These are phyloP conservation scores for Bos taurus DNA, from an alignment of 2,113 vertebrate genomes.

Conservation along the genomic window DNA sequence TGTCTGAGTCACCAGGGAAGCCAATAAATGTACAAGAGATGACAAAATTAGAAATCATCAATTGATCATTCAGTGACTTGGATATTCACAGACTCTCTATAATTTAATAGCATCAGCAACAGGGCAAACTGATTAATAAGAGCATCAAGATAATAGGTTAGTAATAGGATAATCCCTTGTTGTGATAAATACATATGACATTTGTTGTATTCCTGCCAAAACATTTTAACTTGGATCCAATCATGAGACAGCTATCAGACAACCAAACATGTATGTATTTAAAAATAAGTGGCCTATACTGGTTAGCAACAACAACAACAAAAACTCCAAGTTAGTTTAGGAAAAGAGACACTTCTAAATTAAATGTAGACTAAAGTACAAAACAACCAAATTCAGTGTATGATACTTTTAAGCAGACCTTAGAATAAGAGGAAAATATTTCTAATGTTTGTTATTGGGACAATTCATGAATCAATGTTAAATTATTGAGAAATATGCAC, in stretches of 20 bases:
- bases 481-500: neutral
- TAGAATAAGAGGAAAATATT: neutral
- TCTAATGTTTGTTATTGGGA: neutral
- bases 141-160: neutral
- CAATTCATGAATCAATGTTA: neutral
- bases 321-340: neutral
- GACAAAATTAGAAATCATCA: neutral
- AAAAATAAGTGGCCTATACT: neutral
- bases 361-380: neutral
- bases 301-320: neutral
- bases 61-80: neutral
- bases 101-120: neutral
- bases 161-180: neutral
- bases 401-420: neutral
- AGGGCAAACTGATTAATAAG: neutral
- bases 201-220: neutral
- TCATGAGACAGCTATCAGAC: neutral
- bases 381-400: neutral
- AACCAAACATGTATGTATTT: neutral
- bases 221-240: neutral
- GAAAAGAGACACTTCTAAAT: neutral
- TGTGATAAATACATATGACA: neutral
- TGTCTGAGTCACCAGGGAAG: neutral
- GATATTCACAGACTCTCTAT: neutral
- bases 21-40: neutral